phyloP scores from a whole-genome alignment of 2,888 invertebrate genomes.

The Dryocosmus kuriphilus region DNA sequence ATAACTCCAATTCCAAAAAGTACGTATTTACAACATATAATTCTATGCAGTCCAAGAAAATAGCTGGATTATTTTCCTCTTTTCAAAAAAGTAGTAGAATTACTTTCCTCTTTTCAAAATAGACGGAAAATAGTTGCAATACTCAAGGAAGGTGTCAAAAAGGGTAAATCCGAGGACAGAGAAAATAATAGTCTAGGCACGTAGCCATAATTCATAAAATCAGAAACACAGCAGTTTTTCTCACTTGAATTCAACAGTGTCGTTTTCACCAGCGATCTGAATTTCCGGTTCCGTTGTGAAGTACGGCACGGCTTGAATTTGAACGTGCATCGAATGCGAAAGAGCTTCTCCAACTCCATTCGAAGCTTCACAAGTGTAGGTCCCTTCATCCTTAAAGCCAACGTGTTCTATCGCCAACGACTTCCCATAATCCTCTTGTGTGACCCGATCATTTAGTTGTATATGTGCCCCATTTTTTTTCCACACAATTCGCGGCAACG shows the following conservation, averaged over 20 bases:
- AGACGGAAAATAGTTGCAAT: too few relatives aligned
- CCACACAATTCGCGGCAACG: conserved; percentile 96
- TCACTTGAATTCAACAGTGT: conserved; percentile 87
- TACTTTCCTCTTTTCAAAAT: too few relatives aligned
- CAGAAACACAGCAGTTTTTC: background rate
- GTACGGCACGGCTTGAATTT: conserved; percentile 90
- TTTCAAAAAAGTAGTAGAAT: too few relatives aligned
- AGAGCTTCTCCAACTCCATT: conserved; percentile 93
- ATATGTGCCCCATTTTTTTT: conserved; percentile 87
- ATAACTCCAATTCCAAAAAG: too few relatives aligned
- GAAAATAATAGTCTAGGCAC: too few relatives aligned
- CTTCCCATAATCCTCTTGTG: conserved; percentile 96
- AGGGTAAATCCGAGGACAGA: too few relatives aligned
- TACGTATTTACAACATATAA: too few relatives aligned
- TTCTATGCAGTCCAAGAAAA: too few relatives aligned
- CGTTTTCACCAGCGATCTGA: conserved; percentile 93
- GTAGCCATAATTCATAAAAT: too few relatives aligned
- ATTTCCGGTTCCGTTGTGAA: conserved; percentile 94
- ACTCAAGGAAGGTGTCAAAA: too few relatives aligned
- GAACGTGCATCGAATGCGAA: conserved; percentile 90
- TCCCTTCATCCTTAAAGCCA: conserved; percentile 92
- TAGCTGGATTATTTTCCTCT: too few relatives aligned
- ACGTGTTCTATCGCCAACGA: conserved; percentile 93
- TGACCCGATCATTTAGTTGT: conserved; percentile 85
- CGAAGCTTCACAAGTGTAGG: conserved; percentile 95